Evolutionary conservation across 2,797 vertebrate species (phyloP).

Genomic region (Pangasius djambal): DNA sequence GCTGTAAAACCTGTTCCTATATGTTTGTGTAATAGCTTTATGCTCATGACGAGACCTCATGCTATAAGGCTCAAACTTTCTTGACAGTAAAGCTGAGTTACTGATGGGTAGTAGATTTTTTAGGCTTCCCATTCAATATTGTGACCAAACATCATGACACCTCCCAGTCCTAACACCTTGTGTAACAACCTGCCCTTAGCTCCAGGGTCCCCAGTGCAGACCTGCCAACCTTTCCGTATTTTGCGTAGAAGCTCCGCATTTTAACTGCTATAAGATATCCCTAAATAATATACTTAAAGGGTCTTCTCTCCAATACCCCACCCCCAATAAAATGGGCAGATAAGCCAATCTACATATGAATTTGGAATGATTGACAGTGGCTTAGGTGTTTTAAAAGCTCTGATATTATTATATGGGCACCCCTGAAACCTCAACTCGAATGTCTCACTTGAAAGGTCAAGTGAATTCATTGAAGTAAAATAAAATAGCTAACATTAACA

Average conservation of each 20-base stretch:
- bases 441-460: not conserved
- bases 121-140: not conserved
- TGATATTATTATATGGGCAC: no score
- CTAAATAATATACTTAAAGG: not conserved
- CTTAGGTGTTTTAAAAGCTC: not conserved
- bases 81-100: not conserved
- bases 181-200: not conserved
- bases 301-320: not conserved
- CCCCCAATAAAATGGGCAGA: not conserved
- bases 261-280: not conserved
- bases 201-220: not conserved
- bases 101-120: not conserved
- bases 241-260: not conserved
- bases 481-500: no score
- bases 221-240: not conserved
- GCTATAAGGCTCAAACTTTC: not conserved
- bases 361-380: not conserved
- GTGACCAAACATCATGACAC: no score
- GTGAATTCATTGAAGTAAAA: not conserved
- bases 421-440: not conserved
- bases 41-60: not conserved
- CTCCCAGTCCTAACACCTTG: not conserved
- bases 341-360: not conserved
- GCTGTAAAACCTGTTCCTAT: not conserved
- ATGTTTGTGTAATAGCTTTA: not conserved